Conservation (phyloP, 2,797 vertebrate species). For the Decapterus maruadsi region DNA sequence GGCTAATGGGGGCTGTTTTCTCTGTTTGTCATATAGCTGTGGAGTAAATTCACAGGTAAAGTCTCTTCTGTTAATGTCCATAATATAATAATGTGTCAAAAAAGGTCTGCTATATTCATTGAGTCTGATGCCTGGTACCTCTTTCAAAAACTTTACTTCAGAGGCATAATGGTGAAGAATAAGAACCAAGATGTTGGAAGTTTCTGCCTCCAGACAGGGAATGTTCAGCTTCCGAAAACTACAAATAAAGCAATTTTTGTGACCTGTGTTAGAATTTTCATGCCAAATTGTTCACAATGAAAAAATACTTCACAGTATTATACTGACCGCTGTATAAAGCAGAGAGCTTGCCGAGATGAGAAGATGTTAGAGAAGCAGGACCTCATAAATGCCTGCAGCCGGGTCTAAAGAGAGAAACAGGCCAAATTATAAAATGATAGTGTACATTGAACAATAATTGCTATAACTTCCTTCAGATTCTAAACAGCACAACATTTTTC, state of each 20-base stretch:
- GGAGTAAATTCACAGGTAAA: slow-evolving; percentile 1
- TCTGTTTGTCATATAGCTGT: slow-evolving; percentile 85
- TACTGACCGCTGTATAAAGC: slow-evolving; percentile 85
- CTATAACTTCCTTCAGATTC: neutral
- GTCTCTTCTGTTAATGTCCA: neutral
- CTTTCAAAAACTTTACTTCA: slow-evolving; percentile 85
- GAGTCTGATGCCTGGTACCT: slow-evolving; percentile 70
- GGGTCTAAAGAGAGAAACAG: slow-evolving; percentile 72
- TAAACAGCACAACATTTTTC: slow-evolving; percentile 11
- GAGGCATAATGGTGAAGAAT: slow-evolving; percentile 86
- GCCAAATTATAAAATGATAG: neutral
- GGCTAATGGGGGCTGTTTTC: slow-evolving; percentile 83
- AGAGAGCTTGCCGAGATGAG: slow-evolving; percentile 85
- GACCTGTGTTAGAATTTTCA: neutral
- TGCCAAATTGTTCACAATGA: neutral
- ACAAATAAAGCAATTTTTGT: slow-evolving; percentile 33
- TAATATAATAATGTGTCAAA: neutral
- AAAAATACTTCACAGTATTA: neutral
- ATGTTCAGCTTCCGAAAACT: slow-evolving; percentile 82
- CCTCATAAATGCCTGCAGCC: slow-evolving; percentile 87
- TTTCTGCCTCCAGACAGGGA: slow-evolving; percentile 85
- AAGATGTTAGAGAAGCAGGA: slow-evolving; percentile 84
- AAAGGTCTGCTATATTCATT: neutral
- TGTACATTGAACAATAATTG: slow-evolving; percentile 4
- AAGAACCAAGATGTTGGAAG: slow-evolving; percentile 53